Conservation (phyloP, 2,888 invertebrate species). For the Quadroppia sp. region DNA sequence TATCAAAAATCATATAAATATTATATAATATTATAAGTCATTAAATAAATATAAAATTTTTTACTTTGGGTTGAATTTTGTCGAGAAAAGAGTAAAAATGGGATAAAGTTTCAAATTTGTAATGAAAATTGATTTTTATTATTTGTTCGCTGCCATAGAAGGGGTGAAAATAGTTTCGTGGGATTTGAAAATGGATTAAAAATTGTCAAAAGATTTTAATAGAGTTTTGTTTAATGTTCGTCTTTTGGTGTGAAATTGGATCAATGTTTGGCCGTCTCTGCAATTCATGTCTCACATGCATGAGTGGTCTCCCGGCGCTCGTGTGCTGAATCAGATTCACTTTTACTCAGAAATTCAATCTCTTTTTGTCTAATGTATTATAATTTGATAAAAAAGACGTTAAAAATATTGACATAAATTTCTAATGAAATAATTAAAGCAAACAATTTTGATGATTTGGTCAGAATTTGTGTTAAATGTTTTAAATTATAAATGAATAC, state of each 20-base stretch:
- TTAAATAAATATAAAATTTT: too few relatives aligned
- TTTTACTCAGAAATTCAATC: constrained; percentile 15
- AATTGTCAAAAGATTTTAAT: constrained; percentile 12
- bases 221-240: neutral
- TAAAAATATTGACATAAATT: too few relatives aligned
- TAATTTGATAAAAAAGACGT: neutral
- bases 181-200: constrained; percentile 17
- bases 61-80: neutral
- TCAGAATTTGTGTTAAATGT: neutral
- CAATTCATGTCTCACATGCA: neutral
- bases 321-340: constrained; percentile 5
- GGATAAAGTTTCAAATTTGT: neutral
- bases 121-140: constrained; percentile 6
- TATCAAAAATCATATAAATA: constrained; percentile 18
- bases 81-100: neutral
- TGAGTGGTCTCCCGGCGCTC: constrained; percentile 7
- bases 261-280: neutral
- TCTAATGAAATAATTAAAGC: constrained; percentile 1
- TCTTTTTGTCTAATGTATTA: constrained; percentile 18
- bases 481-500: neutral
- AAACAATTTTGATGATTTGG: neutral
- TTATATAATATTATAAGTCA: too few relatives aligned
- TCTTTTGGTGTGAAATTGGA: constrained; percentile 28
- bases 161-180: neutral
- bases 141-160: neutral